phyloP scores from a whole-genome alignment of 2,888 invertebrate genomes.

The Zhengitettix transpicula region DNA sequence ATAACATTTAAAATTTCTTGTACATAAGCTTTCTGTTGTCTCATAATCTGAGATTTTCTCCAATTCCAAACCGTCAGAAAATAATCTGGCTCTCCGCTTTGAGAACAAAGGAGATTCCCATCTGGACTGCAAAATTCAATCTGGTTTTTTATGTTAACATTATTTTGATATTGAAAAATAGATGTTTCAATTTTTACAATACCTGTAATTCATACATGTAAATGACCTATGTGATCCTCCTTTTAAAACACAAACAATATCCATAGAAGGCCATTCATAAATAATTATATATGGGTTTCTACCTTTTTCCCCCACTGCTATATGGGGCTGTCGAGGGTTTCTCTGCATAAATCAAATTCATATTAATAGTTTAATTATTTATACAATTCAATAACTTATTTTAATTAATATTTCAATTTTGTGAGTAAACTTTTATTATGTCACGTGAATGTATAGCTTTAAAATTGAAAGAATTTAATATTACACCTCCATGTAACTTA shows the following conservation, averaged over 20 bases:
- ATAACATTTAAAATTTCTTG: constrained; percentile 63
- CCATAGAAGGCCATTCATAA: constrained; percentile 69
- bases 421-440: no score
- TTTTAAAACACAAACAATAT: constrained; percentile 52
- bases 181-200: constrained; percentile 11
- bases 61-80: constrained; percentile 82
- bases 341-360: constrained; percentile 27
- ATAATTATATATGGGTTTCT: constrained; percentile 56
- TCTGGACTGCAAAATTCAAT: constrained; percentile 41
- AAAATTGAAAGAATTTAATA: no score
- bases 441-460: no score
- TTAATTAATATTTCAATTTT: no score
- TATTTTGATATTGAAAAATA: background rate
- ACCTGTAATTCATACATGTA: constrained; percentile 58
- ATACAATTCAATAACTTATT: no score
- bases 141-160: constrained; percentile 2
- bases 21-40: constrained; percentile 67
- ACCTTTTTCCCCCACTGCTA: constrained; percentile 77
- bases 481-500: no score
- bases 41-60: constrained; percentile 53
- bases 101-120: constrained; percentile 63
- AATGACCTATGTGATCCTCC: constrained; percentile 61
- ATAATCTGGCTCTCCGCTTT: constrained; percentile 74
- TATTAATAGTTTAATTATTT: no score
- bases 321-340: constrained; percentile 41